Evolutionary conservation across 2,797 vertebrate species (phyloP).

Genomic region (Cirrhinus molitorella): DNA sequence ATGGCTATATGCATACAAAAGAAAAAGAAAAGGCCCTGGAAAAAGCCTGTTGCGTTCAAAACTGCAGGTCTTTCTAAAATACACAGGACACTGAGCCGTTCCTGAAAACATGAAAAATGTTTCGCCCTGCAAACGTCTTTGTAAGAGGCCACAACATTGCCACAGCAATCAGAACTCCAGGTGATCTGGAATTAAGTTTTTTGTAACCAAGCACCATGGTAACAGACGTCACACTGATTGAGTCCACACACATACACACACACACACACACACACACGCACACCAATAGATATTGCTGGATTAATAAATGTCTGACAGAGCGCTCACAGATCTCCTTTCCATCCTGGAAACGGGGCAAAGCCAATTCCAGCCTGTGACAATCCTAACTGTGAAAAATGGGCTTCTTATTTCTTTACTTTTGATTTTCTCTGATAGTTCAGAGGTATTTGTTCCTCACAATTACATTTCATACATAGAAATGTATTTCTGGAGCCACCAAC

Average conservation of each 20-base stretch:
- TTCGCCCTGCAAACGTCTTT: conserved; percentile 31
- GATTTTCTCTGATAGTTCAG: conserved; percentile 61
- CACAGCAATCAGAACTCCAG: conserved; percentile 65
- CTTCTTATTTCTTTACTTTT: conserved; percentile 66
- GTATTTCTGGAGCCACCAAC: conserved; percentile 30
- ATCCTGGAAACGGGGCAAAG: conserved; percentile 62
- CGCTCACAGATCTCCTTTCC: conserved; percentile 64
- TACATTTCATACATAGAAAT: conserved; percentile 64
- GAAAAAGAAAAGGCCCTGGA: background rate
- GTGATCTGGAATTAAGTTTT: conserved; percentile 67
- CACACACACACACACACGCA: conserved; percentile 40
- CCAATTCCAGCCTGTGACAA: conserved; percentile 65
- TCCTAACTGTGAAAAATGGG: conserved; percentile 65
- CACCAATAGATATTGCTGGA: conserved; percentile 66
- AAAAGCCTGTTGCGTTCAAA: background rate
- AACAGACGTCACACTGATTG: conserved; percentile 67
- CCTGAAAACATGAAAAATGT: conserved; percentile 42
- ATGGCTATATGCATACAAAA: background rate
- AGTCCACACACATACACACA: conserved; percentile 59
- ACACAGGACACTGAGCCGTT: conserved; percentile 6
- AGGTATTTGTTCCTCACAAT: conserved; percentile 66
- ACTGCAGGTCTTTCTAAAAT: conserved; percentile 20
- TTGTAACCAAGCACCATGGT: conserved; percentile 65
- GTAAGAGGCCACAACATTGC: conserved; percentile 53
- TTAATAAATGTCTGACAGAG: conserved; percentile 71